Percentiles rank a stretch among this genome's conserved stretches.
phyloP scores from a whole-genome alignment of 35 echinoderm and acorn worm species.

The Ptychodera flava region DNA sequence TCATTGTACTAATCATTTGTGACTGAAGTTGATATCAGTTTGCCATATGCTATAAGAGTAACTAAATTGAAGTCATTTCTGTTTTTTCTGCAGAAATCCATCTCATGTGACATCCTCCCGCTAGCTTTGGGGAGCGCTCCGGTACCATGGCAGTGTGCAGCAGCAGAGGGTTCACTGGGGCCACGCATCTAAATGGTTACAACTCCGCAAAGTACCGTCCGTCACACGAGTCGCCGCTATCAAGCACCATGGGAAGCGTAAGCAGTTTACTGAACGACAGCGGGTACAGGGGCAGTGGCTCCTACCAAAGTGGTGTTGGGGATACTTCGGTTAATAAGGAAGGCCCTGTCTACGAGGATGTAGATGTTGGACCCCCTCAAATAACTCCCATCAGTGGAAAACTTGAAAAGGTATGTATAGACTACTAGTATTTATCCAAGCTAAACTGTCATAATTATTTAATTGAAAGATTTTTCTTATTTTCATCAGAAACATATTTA shows the following conservation, averaged over 20 bases:
- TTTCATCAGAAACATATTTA: too few relatives aligned
- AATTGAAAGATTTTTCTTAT: too few relatives aligned
- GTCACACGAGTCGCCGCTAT: neutral
- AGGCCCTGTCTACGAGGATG: neutral
- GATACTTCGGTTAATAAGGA: slow-evolving; percentile 29
- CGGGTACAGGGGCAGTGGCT: neutral
- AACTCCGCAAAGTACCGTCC: neutral
- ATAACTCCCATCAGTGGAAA: slow-evolving; percentile 48
- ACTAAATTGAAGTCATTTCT: too few relatives aligned
- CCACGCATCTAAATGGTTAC: neutral
- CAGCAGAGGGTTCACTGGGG: neutral
- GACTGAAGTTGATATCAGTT: too few relatives aligned
- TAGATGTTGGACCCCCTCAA: slow-evolving; percentile 25
- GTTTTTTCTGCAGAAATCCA: neutral
- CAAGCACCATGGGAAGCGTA: neutral
- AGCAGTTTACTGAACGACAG: neutral
- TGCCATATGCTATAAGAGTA: too few relatives aligned
- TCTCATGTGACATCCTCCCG: neutral
- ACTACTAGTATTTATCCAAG: too few relatives aligned
- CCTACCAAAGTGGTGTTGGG: too few relatives aligned
- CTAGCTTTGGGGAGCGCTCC: neutral
- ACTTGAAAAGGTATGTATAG: slow-evolving; percentile 36
- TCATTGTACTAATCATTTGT: too few relatives aligned
- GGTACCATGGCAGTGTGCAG: neutral
- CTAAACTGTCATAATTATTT: too few relatives aligned